phyloP scores from a whole-genome alignment of 2,888 invertebrate species.

The Tetranychus truncatus region DNA sequence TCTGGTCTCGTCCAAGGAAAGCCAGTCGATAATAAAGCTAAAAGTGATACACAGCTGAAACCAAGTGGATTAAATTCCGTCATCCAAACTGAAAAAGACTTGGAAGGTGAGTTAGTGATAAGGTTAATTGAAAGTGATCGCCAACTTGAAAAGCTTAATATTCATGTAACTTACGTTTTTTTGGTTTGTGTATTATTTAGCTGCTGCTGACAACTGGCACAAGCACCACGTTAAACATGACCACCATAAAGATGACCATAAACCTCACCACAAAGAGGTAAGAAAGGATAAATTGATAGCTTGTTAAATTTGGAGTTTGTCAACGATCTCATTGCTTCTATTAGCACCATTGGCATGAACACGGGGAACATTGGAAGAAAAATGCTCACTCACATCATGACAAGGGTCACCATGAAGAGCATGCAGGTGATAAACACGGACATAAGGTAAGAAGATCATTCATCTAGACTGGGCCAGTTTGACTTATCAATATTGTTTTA shows the following conservation, averaged over 20 bases:
- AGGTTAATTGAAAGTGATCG: not conserved
- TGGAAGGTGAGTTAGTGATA: not conserved
- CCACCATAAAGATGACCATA: constrained; percentile 4
- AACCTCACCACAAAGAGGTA: not conserved
- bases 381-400: not conserved
- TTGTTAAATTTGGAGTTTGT: not conserved
- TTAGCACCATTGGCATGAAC: not conserved
- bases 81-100: not conserved
- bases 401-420: not conserved
- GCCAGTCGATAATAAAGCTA: not conserved
- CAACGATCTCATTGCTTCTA: not conserved
- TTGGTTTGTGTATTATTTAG: not conserved
- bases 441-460: not conserved
- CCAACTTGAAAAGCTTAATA: too few relatives aligned
- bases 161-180: not conserved
- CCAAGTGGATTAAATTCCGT: not conserved
- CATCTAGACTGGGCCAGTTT: not conserved
- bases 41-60: not conserved
- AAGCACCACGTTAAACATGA: not conserved
- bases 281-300: not conserved
- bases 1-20: not conserved
- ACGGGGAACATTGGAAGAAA: not conserved
- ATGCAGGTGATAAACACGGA: not conserved
- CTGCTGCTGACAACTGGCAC: not conserved
- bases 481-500: not conserved